These are phyloP conservation scores for Epinephelus awoara DNA, from an alignment of 2,797 vertebrate species.

Conservation along the genomic window DNA sequence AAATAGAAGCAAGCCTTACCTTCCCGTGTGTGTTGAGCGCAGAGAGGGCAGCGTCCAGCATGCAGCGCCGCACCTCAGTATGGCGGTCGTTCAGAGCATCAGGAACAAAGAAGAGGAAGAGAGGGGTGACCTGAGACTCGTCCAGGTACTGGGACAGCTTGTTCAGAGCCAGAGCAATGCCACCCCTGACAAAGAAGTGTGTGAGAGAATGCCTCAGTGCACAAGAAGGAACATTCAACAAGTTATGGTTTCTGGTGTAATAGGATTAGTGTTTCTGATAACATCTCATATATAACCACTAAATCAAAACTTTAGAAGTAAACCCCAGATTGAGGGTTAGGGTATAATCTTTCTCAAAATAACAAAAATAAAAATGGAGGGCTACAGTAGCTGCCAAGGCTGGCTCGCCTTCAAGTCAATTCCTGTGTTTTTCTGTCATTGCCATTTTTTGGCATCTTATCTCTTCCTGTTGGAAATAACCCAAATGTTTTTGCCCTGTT, in stretches of 20 bases:
- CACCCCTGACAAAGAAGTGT: conserved; percentile 86
- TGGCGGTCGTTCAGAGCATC: conserved; percentile 97
- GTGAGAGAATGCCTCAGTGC: neutral
- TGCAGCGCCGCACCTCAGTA: conserved; percentile 94
- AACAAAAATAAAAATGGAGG: neutral
- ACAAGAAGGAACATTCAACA: neutral
- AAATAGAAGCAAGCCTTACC: conserved; percentile 78
- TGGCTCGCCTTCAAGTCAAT: neutral
- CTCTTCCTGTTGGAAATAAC: neutral
- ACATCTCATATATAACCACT: neutral
- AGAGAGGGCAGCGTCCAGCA: conserved; percentile 96
- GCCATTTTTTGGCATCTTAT: neutral
- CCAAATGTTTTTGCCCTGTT: neutral
- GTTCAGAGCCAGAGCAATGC: conserved; percentile 95
- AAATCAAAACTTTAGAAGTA: neutral
- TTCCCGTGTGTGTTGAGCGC: conserved; percentile 97
- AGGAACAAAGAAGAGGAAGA: conserved; percentile 98
- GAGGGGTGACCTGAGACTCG: conserved; percentile 94
- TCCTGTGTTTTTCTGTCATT: neutral
- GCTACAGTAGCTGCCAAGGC: neutral
- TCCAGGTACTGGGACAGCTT: conserved; percentile 94
- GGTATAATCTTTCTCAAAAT: neutral
- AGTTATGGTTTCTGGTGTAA: neutral
- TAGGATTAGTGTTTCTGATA: neutral
- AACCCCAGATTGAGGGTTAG: neutral